Base-by-base conservation (phyloP, 2,797 vertebrate species). In the Centropyge bicolor region DNA sequence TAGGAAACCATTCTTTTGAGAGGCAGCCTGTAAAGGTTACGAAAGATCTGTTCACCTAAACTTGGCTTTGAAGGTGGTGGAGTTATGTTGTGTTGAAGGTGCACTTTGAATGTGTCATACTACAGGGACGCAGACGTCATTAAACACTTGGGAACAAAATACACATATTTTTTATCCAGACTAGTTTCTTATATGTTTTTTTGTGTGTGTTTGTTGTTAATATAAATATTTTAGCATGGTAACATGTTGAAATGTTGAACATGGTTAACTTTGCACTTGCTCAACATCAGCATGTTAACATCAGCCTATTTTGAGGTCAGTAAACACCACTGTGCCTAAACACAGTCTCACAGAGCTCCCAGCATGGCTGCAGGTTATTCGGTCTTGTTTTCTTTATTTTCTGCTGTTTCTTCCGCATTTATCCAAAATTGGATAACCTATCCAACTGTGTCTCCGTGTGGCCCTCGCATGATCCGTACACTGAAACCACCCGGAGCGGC, bases 1-100 rank as follows among this genome's bases (percentile, higher is more conserved):
- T 43, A 62, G 40, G n/a, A 73, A 52, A 20, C 55, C 65, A 5
- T 43, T 63, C 27, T 24, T 81, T 64, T 27, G 12, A 74, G 49
- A 56, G 10, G 36, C 38, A 5, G 13, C 22, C 55, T 56, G 54
- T 36, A 5, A 31, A 62, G 55, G 49, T 38, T 55, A 48, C n/a
- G 65, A 72, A 66, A 36, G 11, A 70, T 56, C 1, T 70, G 31
- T 66, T 19, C 36, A 43, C 19, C 64, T 43, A 38, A 24, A 38
- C 54, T 52, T 46, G 45, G 4, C 36, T 68, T 62, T 31, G 19
- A 74, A 11, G 45, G 16, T 13, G 20, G 41, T 64, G 46, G 8
- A 16, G 31, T 22, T 60, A 54, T 60, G 31, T 61, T 63, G 22
- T 31, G 63, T 49, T 64, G 27, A 51, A 64, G 49, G 35, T 43